phyloP scores from a whole-genome alignment of 1,140 invertebrate species.

The Acyrthosiphon pisum region DNA sequence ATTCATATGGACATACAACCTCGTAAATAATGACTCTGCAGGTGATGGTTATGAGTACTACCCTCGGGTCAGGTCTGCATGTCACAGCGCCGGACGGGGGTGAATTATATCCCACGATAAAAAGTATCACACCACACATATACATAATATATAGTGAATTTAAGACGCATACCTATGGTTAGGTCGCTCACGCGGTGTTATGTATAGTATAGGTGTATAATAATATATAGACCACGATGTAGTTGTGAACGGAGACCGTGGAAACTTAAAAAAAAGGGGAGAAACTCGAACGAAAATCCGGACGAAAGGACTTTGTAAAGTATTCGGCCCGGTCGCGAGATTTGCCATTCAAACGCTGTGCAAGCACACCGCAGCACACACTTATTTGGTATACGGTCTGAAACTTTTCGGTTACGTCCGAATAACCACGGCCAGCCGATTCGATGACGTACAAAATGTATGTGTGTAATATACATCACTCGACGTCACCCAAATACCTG shows the following conservation, averaged over 20 bases:
- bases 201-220: background rate
- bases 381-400: background rate
- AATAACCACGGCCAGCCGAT: background rate
- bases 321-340: background rate
- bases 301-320: background rate
- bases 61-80: too few species aligned
- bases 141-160: background rate
- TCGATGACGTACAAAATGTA: background rate
- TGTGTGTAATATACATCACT: background rate
- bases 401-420: slow-evolving; percentile 6
- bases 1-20: too few species aligned
- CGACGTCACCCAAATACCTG: background rate
- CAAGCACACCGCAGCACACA: background rate
- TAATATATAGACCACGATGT: background rate
- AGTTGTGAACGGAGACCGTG: background rate
- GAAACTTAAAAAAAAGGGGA: background rate
- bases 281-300: background rate
- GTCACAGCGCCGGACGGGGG: too few species aligned
- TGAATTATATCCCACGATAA: background rate
- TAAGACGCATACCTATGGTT: background rate
- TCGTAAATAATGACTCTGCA: too few species aligned
- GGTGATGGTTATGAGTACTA: too few species aligned
- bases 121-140: background rate
- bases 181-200: background rate
- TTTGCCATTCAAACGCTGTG: background rate